Evolutionary conservation across 2,797 vertebrate genomes (phyloP), one percentile per base, ranked within the genome.

Genomic region (Takifugu ocellatus): DNA sequence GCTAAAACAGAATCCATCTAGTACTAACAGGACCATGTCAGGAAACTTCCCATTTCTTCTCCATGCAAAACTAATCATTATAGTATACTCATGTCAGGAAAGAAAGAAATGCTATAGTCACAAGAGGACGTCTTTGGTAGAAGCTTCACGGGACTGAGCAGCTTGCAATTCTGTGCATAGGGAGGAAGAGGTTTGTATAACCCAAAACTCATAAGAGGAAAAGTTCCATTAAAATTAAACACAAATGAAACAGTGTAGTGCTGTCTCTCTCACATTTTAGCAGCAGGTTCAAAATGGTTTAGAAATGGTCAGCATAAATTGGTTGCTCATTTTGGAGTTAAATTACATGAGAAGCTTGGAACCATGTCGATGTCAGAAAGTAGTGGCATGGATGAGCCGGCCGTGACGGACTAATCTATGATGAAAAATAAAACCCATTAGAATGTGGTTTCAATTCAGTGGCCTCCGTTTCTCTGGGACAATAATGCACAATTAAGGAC

Each of bases 121-220:
- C 65, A 66, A 51, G 29, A 47, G 71, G 61, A 72, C 56, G 61
- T 17, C 49, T 69, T 49, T 27, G 39, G 46, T 74, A 16, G 54
- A 57, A 43, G 17, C 49, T 17, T 14, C 47, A 51, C 33, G 1
- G 1, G 33, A 57, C 61, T 71, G 33, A 12, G 14, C 68, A 75
- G 74, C 66, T 72, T 76, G 75, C 78, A 87, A 82, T 82, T 53
- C 54, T 64, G 57, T 58, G 63, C 51, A 62, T 0, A 3, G 51
- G 50, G 26, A 25, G 36, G 25, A 49, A 47, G 17, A 15, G 42
- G 50, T 50, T 52, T 67, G 58, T 52, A 74, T 70, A 78, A 72
- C 64, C 52, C 68, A 81, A 68, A 72, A 80, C 65, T 79, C 79
- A 81, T 36, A 25, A 64, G 49, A 72, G 75, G 78, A 86, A 85